Evolutionary conservation across 2,797 vertebrate genomes (phyloP), one percentile per base, ranked within the genome.

Genomic region (Rhabdophis nuchalis): DNA sequence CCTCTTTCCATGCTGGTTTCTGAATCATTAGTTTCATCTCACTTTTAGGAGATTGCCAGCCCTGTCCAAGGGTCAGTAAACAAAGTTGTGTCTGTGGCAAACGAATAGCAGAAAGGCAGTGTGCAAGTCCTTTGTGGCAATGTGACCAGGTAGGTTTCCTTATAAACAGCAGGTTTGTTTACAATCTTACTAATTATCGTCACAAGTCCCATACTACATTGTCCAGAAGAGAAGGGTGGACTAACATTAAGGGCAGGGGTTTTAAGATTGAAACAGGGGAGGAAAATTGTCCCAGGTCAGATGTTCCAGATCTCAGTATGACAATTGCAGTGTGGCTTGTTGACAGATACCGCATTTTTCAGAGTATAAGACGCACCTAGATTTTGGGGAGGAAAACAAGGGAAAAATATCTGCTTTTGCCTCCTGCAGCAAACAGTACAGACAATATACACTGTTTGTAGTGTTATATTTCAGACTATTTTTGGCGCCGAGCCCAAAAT

Each of bases 61-160:
- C 98, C 0, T 99, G 99, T 93, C 99, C 98, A 14, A 97, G 98
- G 93, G 98, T 99, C 94, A 99, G 99, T 91, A 96, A 98, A 36
- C 99, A 99, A 4, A 96, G 88, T 36, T 99, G 99, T 96, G 96
- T 99, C 61, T 99, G 99, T 96, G 98, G 98, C 4, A 97, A 96
- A 36, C 96, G 97, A 94, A 92, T 96, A 41, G 89, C 97, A 3
- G 97, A 99, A 97, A 97, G 98, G 53, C 98, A 98, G 5, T 99
- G 99, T 94, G 98, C 98, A 85, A 98, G 98, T 95, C 98, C 99
- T 1, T 95, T 96, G 46, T 99, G 99, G 99, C 98, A 97, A 92
- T 99, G 99, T 95, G 96, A 97, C 4, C 97, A 98, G 97, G 99
- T 99, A 90, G 72, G 96, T 94, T 64, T 85, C 20, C 20, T 32